Base-by-base conservation (phyloP, 2,888 invertebrate genomes). In the Cetonia aurata region DNA sequence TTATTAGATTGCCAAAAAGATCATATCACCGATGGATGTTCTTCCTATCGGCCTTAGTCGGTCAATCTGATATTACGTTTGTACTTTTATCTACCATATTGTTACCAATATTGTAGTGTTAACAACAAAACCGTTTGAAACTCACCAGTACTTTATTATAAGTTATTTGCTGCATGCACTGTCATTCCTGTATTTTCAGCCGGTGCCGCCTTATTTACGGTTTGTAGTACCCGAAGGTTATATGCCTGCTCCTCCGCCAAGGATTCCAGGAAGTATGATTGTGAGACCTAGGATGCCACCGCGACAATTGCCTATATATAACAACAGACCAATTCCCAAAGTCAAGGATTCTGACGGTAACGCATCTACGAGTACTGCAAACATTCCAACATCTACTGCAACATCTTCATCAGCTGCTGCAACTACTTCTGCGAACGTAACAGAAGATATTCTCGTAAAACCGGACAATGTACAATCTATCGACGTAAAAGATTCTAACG, bases 241-340 rank as follows among this genome's bases (percentile, higher is more conserved):
- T 19, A 41, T 57, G 12, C 62, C 48, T 37, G 62, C 37, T 8
- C 62, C 62, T 9, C 33, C 48, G 6, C 48, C 50, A 0, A 62
- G 62, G 12, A 48, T 62, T 62, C 62, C 62, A 17, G 50, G 48
- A 37, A 48, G n/a, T 62, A 31, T 50, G 6, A 13, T 33, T 31
- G 6, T 19, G 19, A 33, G 62, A 48, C 62, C 62, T 13, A 48
- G 62, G 31, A 31, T 62, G 50, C 62, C 62, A 33, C n/a, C 31
- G 15, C 13, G 62, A 25, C 52, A 52, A 37, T 62, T 62, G 31
- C 62, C 62, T 3, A 37, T 62, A 1, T 62, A 62, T 15, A 62
- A 62, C n/a, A 62, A 33, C 48, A 48, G 62, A 48, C 50, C 37
- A 9, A 50, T 37, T 31, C 62, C 62, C 12, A 62, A 37, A 50